Percentiles rank a stretch among this genome's conserved stretches.
Conservation (phyloP, 2,113 vertebrate genomes). For the Microtus ochrogaster region DNA sequence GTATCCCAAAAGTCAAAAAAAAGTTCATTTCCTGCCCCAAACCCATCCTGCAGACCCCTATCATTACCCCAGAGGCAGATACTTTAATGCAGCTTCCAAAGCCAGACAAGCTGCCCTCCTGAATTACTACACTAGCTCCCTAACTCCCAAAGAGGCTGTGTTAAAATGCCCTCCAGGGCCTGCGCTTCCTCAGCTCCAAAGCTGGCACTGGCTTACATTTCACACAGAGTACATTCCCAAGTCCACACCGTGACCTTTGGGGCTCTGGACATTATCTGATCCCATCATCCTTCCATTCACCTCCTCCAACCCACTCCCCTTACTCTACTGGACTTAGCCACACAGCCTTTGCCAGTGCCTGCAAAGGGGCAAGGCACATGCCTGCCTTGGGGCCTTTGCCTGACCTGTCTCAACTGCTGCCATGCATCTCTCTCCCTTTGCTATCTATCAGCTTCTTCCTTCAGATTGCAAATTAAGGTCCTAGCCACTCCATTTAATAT, state of each 20-base stretch:
- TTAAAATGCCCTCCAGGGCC: not conserved
- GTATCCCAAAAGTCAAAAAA: not conserved
- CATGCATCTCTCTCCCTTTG: not conserved
- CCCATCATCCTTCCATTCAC: not conserved
- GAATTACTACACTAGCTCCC: not conserved
- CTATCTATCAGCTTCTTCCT: not conserved
- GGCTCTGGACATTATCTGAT: no score
- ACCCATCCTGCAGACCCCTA: not conserved
- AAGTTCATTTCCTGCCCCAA: not conserved
- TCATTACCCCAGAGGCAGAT: not conserved
- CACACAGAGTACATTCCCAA: not conserved
- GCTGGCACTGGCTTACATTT: not conserved
- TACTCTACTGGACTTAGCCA: not conserved
- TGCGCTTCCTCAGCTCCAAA: not conserved
- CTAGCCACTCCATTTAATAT: not conserved
- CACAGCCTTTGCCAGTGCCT: not conserved
- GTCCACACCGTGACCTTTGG: not conserved
- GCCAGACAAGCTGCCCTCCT: not conserved
- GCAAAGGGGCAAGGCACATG: not conserved
- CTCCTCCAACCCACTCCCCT: not conserved
- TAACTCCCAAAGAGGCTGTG: not conserved
- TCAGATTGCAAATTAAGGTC: not conserved
- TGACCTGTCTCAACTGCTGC: not conserved
- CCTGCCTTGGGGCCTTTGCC: not conserved
- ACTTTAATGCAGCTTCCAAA: not conserved